Conservation (phyloP, 2,888 invertebrate genomes). For the Noctuana brunneofusca region DNA sequence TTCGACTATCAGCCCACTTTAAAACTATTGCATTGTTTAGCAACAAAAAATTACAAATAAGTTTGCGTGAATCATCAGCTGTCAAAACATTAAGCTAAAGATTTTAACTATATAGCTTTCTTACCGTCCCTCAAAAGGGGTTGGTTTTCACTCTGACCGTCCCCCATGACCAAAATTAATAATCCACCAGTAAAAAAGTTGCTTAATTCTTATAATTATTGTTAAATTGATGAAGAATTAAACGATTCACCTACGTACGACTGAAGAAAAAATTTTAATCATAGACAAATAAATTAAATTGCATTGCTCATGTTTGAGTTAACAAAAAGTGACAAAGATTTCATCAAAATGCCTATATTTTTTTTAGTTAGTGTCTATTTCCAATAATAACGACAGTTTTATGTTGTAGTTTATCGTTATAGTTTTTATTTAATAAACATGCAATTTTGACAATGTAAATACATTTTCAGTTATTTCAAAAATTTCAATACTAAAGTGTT, state of each 20-base stretch:
- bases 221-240: conserved; percentile 1
- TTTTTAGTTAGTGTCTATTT: no score
- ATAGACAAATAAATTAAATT: conserved; percentile 17
- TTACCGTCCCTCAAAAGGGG: conserved; percentile 81
- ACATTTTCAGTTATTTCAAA: no score
- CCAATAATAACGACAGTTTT: no score
- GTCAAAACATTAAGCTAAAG: conserved; percentile 59
- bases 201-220: conserved; percentile 39
- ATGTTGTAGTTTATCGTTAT: no score
- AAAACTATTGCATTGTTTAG: conserved; percentile 63
- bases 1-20: conserved; percentile 35
- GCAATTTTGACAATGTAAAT: no score
- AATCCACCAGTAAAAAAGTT: conserved; percentile 46
- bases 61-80: conserved; percentile 76
- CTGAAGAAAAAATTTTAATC: conserved; percentile 11
- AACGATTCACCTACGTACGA: conserved; percentile 6
- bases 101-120: conserved; percentile 44
- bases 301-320: not conserved
- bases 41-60: conserved; percentile 62
- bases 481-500: no score
- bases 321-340: not conserved
- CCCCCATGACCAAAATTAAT: conserved; percentile 78
- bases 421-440: no score
- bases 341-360: not conserved
- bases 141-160: conserved; percentile 85